Conservation (phyloP, 2,888 invertebrate species). For the Brenthis daphne region DNA sequence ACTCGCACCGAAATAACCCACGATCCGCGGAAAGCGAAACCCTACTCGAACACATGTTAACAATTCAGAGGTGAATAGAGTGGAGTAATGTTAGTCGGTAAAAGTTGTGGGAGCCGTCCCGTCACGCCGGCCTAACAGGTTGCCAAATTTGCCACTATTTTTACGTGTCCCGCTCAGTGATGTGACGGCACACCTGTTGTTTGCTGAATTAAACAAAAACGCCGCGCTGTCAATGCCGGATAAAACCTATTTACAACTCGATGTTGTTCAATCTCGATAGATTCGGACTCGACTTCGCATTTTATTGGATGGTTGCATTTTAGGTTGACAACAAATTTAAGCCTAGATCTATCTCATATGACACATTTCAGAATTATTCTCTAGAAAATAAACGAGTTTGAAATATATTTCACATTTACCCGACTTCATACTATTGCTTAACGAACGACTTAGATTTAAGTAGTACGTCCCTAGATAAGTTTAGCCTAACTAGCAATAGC, state of each 20-base stretch:
- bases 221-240: slow-evolving; percentile 34
- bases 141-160: slow-evolving; percentile 78
- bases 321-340: neutral
- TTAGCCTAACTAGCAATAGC: too few relatives aligned
- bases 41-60: slow-evolving; percentile 49
- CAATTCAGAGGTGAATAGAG: slow-evolving; percentile 49
- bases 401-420: too few relatives aligned
- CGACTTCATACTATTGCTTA: too few relatives aligned
- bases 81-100: slow-evolving; percentile 54
- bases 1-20: slow-evolving; percentile 8
- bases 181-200: slow-evolving; percentile 76
- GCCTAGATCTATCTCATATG: neutral
- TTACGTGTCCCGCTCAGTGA: slow-evolving; percentile 72
- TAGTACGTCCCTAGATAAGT: too few relatives aligned
- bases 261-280: slow-evolving; percentile 32
- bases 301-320: slow-evolving; percentile 2
- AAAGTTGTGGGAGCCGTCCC: slow-evolving; percentile 54
- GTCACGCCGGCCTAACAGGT: slow-evolving; percentile 66
- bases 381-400: too few relatives aligned
- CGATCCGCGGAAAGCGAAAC: slow-evolving; percentile 41
- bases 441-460: too few relatives aligned
- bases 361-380: too few relatives aligned
- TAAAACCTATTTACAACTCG: slow-evolving; percentile 39
- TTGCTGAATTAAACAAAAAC: slow-evolving; percentile 45
- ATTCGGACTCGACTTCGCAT: neutral